These are phyloP conservation scores for Pteropus rufus DNA, from an alignment of 2,797 vertebrate species.

Conservation along the genomic window DNA sequence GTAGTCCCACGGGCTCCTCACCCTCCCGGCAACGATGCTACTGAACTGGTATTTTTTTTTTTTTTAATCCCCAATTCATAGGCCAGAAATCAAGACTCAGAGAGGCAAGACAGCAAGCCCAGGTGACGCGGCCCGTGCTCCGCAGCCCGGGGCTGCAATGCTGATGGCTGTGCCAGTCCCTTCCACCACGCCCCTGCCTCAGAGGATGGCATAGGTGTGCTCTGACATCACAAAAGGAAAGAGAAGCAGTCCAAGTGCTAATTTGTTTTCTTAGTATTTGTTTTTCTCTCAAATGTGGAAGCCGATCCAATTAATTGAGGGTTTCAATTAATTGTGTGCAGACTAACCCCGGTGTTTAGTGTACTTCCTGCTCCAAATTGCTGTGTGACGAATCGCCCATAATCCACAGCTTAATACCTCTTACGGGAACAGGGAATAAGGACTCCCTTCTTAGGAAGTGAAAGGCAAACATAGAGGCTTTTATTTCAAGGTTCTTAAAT, in stretches of 20 bases:
- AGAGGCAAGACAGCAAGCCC: fast-evolving
- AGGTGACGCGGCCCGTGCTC: fast-evolving
- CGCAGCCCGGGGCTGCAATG: not conserved
- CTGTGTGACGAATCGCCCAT: not conserved
- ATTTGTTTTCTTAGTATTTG: not conserved
- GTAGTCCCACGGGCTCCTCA: not conserved
- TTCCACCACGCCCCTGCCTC: fast-evolving
- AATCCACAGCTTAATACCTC: not conserved
- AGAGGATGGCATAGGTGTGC: fast-evolving
- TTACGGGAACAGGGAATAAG: not conserved
- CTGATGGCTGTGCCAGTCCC: fast-evolving
- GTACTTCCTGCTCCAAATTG: not conserved
- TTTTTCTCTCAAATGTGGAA: not conserved
- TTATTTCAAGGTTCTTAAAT: not conserved
- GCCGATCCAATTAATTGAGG: not conserved
- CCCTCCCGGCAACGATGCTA: not conserved
- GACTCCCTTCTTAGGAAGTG: not conserved
- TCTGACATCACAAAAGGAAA: not conserved
- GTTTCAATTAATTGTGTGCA: not conserved
- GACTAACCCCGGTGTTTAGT: not conserved
- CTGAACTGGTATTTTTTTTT: not conserved
- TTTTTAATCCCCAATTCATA: not conserved
- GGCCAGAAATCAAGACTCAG: not conserved
- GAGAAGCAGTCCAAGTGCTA: not conserved
- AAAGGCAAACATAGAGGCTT: not conserved